A percentile compares a stretch with the other conserved stretches of the same genome.
phyloP scores from a whole-genome alignment of 2,888 invertebrate species.

The Anodontia alba region DNA sequence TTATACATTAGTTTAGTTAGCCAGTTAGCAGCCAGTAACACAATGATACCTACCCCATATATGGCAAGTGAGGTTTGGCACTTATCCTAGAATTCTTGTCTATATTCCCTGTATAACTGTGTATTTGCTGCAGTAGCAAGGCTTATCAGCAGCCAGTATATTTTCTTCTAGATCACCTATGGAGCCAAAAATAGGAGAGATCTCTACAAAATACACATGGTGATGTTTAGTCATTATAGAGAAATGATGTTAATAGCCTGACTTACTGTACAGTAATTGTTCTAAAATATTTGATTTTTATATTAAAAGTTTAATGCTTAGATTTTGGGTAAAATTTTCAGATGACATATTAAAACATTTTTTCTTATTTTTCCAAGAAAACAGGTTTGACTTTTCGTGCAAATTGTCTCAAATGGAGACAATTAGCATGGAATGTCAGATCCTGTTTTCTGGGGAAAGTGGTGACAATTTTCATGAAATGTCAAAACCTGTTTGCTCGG shows the following conservation, averaged over 20 bases:
- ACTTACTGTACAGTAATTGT: too few species aligned
- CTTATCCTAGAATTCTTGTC: neutral
- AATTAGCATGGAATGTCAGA: too few species aligned
- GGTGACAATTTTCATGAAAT: too few species aligned
- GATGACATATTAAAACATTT: too few species aligned
- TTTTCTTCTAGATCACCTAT: neutral
- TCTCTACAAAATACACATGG: neutral
- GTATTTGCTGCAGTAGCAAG: neutral
- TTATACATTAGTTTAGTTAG: conserved; percentile 11
- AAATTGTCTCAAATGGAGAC: too few species aligned
- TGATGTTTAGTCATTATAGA: conserved; percentile 14
- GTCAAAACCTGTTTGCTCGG: too few species aligned
- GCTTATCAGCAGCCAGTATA: conserved; percentile 1
- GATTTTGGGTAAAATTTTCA: too few species aligned
- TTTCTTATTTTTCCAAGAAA: too few species aligned
- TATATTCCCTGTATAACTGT: conserved; percentile 9
- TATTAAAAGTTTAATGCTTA: too few species aligned
- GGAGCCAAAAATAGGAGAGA: conserved; percentile 16
- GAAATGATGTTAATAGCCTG: conserved; percentile 10
- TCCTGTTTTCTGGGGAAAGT: too few species aligned
- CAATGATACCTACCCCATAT: conserved; percentile 12
- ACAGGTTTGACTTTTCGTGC: too few species aligned
- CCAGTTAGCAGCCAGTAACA: neutral
- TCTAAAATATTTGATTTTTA: too few species aligned
- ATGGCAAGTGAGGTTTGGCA: conserved; percentile 13